phyloP scores from a whole-genome alignment of 2,888 invertebrate species.

The Herminia tarsipennalis region DNA sequence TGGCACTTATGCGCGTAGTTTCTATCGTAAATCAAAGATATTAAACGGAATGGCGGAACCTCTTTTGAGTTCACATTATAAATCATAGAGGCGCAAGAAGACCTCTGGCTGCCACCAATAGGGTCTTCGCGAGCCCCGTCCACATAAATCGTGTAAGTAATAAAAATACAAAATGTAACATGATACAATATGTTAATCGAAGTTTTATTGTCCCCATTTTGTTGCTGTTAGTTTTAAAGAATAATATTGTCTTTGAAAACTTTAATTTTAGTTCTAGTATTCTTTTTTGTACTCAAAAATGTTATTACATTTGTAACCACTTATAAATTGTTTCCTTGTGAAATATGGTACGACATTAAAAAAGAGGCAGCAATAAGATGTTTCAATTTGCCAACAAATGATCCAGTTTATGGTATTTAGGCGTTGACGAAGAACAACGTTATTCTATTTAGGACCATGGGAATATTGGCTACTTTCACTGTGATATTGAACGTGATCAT shows the following conservation, averaged over 20 bases:
- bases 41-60: conserved; percentile 84
- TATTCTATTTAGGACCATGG: no score
- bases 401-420: conserved; percentile 18
- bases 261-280: no score
- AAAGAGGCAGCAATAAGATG: conserved; percentile 9
- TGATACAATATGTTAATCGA: conserved; percentile 25
- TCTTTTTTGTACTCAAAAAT: no score
- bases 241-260: no score
- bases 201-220: no score
- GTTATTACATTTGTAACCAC: no score
- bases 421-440: conserved; percentile 9
- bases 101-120: conserved; percentile 75
- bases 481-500: no score
- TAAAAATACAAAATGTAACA: conserved; percentile 57
- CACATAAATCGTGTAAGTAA: conserved; percentile 66
- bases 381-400: conserved; percentile 19
- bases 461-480: no score
- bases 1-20: conserved; percentile 82
- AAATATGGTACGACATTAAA: conserved; percentile 17
- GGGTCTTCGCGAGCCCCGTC: conserved; percentile 72
- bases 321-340: no score
- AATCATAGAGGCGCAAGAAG: conserved; percentile 79
- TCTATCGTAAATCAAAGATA: conserved; percentile 86
- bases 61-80: conserved; percentile 84
- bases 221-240: no score